Evolutionary conservation across 2,797 vertebrate genomes (phyloP), one percentile per base, ranked within the genome.

Genomic region (Cynodonichthys magdalenae): DNA sequence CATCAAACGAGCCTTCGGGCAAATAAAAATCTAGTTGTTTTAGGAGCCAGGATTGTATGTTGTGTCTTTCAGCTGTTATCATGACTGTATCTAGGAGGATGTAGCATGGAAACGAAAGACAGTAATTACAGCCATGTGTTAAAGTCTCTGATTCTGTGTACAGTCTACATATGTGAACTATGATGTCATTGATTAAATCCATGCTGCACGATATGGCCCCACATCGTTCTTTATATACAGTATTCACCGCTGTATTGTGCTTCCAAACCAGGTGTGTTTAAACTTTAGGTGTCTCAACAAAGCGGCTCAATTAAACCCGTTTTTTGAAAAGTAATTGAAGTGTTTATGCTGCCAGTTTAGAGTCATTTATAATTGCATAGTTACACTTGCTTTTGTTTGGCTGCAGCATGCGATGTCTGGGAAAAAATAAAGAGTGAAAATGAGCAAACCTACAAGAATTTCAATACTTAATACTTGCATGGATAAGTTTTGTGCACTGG

Each of bases 171-270:
- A 12, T 39, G 17, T 61, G 20, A 52, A 28, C 51, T 28, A 52
- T 62, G 49, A 50, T 8, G 20, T n/a, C 34, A 60, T 50, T 44
- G 19, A 44, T 62, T 61, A 29, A 12, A 28, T 19, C 36, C n/a
- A 44, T 29, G 39, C 36, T 14, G 24, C 34, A 39, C 20, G 27
- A 3, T 28, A 41, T 28, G 4, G 42, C 44, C 48, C 24, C 45
- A 47, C 18, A 17, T 12, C 9, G 27, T 5, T 42, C 20, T 10
- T 12, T 11, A 39, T 12, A 39, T 12, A 36, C 9, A 10, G 12
- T 12, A 24, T 24, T 24, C 24, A 39, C 36, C 11, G 2, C 11
- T 39, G 12, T 11, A 14, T 10, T 11, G 11, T 39, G 11, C 36
- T 12, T 4, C 11, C 3, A 10, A 11, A 12, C 34, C 9, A 36